Conservation (phyloP, 2,888 invertebrate species). For the Tupiocoris notatus region DNA sequence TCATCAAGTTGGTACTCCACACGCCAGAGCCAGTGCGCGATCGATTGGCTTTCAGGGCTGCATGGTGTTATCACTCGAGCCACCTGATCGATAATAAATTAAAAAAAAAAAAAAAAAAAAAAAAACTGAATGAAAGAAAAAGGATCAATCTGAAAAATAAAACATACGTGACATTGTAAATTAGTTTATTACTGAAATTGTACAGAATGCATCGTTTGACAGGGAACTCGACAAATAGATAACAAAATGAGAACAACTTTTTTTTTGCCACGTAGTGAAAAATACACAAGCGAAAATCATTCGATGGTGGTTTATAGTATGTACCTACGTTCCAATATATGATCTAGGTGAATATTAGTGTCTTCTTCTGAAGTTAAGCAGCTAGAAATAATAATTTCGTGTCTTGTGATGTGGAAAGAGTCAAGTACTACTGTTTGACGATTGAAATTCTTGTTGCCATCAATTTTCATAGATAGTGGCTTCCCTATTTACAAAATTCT, state of each 20-base stretch:
- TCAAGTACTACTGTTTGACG: too few relatives aligned
- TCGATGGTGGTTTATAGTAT: too few relatives aligned
- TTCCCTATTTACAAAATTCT: too few relatives aligned
- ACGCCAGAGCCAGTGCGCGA: not conserved
- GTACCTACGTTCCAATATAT: too few relatives aligned
- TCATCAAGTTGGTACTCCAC: not conserved
- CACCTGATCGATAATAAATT: too few relatives aligned
- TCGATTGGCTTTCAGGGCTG: not conserved
- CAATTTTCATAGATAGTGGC: too few relatives aligned
- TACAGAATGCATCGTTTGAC: not conserved
- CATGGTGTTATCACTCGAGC: not conserved
- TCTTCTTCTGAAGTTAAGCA: too few relatives aligned
- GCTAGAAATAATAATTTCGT: too few relatives aligned
- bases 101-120: too few relatives aligned
- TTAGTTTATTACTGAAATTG: slow-evolving; percentile 25
- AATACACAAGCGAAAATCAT: slow-evolving; percentile 1
- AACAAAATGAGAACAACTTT: not conserved
- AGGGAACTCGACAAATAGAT: not conserved
- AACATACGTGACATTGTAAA: slow-evolving; percentile 26
- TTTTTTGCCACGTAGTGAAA: not conserved
- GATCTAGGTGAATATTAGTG: too few relatives aligned
- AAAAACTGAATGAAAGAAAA: not conserved
- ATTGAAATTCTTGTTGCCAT: too few relatives aligned
- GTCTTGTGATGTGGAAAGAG: too few relatives aligned
- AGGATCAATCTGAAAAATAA: not conserved